Evolutionary conservation across 2,797 vertebrate species (phyloP), one percentile per base, ranked within the genome.

Genomic region (Cheirogaleus major): DNA sequence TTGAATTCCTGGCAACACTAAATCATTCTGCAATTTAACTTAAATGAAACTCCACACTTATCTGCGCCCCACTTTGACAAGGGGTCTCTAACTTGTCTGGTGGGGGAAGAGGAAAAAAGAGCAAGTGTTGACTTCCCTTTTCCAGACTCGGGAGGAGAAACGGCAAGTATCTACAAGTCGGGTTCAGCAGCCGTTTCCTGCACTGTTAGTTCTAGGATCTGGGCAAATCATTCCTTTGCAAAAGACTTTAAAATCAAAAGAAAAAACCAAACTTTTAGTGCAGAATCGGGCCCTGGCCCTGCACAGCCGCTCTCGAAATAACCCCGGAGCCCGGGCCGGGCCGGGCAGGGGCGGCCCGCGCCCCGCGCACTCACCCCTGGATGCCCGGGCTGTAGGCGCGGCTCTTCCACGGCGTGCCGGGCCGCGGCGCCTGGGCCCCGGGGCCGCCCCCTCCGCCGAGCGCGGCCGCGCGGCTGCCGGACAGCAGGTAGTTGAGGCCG

Each of bases 341-440:
- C 22, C 35, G 4, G 2, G 9, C 30, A 23, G 27, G 8, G 12
- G 27, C n/a, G 5, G 1, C 27, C 23, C 9, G 30, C 75, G 63
- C 48, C 57, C n/a, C 50, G 79, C 14, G 92, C 78, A 97, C 99
- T 99, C 98, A 99, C 99, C 99, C 99, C 92, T 99, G 98, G 89
- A 99, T 99, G 94, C 99, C 99, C 0, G 99, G 98, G 98, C 98
- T 99, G 99, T 99, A 99, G 25, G 98, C 99, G 98, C 99, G 99
- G 95, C 98, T 99, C 98, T 99, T 99, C 99, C 99, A 99, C 3
- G 99, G 99, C n/a, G 99, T 99, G 98, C 99, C 99, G 65, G 99
- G 99, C 98, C 99, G 99, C 90, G 98, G 89, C 63, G 86, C 88
- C 96, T 98, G 98, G 94, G 97, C 89, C 92, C 97, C 97, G 38